A percentile compares a stretch with the other conserved stretches of the same genome.
phyloP scores from a whole-genome alignment of 1,140 invertebrate genomes.

The Hycleus cichorii region DNA sequence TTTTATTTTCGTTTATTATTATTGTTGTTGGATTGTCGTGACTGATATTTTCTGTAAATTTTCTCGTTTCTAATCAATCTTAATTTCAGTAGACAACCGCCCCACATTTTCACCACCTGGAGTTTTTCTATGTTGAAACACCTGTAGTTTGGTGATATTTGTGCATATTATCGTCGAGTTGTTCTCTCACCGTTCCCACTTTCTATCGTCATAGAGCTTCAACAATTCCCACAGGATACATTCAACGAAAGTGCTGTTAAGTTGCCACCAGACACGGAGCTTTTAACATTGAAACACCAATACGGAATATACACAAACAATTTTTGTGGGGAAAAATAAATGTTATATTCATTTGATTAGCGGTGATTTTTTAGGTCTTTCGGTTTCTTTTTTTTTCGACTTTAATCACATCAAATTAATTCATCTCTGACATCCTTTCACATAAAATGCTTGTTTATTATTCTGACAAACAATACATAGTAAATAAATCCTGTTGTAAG shows the following conservation, averaged over 20 bases:
- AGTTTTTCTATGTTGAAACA: conserved; percentile 7
- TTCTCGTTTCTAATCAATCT: conserved; percentile 8
- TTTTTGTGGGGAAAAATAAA: no score
- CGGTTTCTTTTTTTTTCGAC: no score
- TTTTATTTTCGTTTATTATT: no score
- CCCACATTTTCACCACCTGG: conserved; percentile 16
- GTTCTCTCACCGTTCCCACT: not conserved
- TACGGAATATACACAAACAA: no score
- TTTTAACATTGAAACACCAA: no score
- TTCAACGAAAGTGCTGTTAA: conserved; percentile 6
- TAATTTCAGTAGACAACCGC: conserved; percentile 5
- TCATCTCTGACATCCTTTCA: conserved; percentile 23
- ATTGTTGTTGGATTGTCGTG: not conserved
- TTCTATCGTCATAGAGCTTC: not conserved
- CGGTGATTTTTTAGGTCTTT: no score
- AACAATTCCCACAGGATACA: conserved; percentile 8
- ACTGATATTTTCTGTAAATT: conserved; percentile 6
- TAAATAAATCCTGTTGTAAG: conserved; percentile 27
- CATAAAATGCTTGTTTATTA: conserved; percentile 24
- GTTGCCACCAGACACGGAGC: no score
- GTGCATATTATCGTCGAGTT: not conserved
- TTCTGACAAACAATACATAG: conserved; percentile 25
- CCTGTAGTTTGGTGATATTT: conserved; percentile 8
- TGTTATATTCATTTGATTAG: no score
- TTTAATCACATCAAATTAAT: conserved; percentile 13